These are phyloP conservation scores for Napeogenes sylphis DNA, from an alignment of 2,888 invertebrate genomes.

Conservation along the genomic window DNA sequence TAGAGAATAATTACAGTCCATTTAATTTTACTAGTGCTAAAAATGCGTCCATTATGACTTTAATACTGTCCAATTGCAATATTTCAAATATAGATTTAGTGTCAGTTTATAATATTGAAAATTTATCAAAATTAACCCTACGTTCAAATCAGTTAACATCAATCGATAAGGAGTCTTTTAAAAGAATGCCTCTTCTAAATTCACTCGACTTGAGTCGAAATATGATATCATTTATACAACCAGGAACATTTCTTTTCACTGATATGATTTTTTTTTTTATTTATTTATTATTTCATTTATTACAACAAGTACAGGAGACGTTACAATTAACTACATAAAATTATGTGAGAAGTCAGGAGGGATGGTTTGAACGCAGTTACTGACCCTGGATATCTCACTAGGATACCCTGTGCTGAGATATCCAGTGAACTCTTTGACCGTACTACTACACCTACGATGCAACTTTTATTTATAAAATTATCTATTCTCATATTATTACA, in stretches of 20 bases:
- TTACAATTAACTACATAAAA: too few relatives aligned
- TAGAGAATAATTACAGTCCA: conserved; percentile 9
- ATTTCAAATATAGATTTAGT: conserved; percentile 18
- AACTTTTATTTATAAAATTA: too few relatives aligned
- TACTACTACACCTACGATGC: too few relatives aligned
- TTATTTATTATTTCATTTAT: too few relatives aligned
- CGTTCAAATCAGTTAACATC: conserved; percentile 20
- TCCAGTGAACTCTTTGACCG: too few relatives aligned
- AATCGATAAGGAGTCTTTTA: conserved; percentile 21
- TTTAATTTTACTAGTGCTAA: conserved; percentile 15
- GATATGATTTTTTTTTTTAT: too few relatives aligned
- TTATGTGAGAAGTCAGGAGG: too few relatives aligned
- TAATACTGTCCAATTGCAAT: conserved; percentile 18
- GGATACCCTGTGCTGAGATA: too few relatives aligned
- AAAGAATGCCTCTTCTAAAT: conserved; percentile 17
- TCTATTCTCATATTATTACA: too few relatives aligned
- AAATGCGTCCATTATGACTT: conserved; percentile 20
- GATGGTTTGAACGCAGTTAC: too few relatives aligned
- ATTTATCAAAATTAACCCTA: conserved; percentile 14
- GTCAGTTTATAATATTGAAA: conserved; percentile 16
- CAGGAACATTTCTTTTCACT: conserved; percentile 25
- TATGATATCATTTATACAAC: conserved; percentile 25
- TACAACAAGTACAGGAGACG: too few relatives aligned
- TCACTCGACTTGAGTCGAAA: conserved; percentile 27
- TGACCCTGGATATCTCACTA: too few relatives aligned